phyloP scores from a whole-genome alignment of 2,888 invertebrate species.

The Phaedon cochleariae region DNA sequence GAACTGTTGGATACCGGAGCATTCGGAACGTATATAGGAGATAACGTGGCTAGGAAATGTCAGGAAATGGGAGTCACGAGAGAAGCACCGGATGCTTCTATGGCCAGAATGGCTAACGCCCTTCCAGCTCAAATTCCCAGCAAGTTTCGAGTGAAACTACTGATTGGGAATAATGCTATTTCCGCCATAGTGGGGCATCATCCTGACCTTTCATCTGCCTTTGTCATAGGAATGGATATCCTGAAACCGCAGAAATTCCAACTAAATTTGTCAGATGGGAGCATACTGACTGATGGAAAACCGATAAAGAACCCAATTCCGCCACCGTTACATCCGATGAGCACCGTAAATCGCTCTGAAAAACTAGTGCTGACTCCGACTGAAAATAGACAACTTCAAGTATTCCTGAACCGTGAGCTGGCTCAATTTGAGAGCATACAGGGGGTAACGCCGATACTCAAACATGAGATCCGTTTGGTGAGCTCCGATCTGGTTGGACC shows the following conservation, averaged over 20 bases:
- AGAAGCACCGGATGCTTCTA: background rate
- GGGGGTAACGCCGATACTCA: slow-evolving; percentile 15
- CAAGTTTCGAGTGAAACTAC: background rate
- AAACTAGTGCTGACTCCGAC: background rate
- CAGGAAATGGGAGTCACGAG: too few relatives aligned
- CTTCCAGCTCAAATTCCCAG: background rate
- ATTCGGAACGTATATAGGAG: too few relatives aligned
- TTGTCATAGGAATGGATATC: background rate
- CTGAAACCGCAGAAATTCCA: background rate
- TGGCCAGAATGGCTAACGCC: background rate
- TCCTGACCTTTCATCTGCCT: background rate
- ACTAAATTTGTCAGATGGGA: background rate
- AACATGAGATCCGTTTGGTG: slow-evolving; percentile 17
- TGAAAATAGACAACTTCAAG: background rate
- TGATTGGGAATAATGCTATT: background rate
- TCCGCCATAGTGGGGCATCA: background rate
- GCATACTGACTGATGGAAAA: background rate
- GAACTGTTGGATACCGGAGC: background rate
- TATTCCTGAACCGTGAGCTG: background rate
- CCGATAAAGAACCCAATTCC: background rate
- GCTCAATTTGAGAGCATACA: slow-evolving; percentile 1
- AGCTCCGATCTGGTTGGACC: slow-evolving; percentile 20
- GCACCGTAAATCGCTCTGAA: background rate
- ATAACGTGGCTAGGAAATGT: too few relatives aligned
- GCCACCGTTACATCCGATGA: background rate